Conservation (phyloP, 2,113 vertebrate species). For the Chiloscyllium plagiosum region DNA sequence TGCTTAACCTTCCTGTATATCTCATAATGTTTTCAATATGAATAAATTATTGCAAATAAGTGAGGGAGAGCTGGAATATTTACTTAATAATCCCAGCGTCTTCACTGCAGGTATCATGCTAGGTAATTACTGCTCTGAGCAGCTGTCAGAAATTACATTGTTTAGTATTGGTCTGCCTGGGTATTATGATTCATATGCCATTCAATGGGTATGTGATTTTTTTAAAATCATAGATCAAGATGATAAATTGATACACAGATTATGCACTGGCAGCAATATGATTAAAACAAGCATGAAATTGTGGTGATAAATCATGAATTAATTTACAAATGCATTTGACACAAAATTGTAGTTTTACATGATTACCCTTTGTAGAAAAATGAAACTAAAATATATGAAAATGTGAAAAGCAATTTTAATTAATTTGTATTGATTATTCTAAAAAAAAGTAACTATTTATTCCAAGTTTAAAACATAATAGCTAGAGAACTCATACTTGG, state of each 20-base stretch:
- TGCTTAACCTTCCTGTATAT: constrained; percentile 31
- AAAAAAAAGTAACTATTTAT: not conserved
- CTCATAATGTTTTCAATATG: not conserved
- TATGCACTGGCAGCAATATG: not conserved
- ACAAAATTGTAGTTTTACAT: not conserved
- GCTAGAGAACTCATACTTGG: not conserved
- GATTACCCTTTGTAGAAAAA: not conserved
- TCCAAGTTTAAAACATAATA: not conserved
- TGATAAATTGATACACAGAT: not conserved
- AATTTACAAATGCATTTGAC: not conserved
- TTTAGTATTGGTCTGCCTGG: not conserved
- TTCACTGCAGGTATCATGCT: not conserved
- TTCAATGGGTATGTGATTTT: not conserved
- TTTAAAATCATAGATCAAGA: not conserved
- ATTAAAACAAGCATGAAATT: not conserved
- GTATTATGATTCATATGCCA: not conserved
- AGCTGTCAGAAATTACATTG: constrained; percentile 27
- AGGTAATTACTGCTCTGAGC: not conserved
- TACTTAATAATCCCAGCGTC: constrained; percentile 14
- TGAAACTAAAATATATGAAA: no score
- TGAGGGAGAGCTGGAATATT: constrained; percentile 16
- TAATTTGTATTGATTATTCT: not conserved
- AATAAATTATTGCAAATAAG: constrained; percentile 28
- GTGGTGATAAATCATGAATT: not conserved
- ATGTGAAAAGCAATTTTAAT: not conserved